Conservation (phyloP, 2,113 vertebrate genomes). For the Megaptera novaeangliae region DNA sequence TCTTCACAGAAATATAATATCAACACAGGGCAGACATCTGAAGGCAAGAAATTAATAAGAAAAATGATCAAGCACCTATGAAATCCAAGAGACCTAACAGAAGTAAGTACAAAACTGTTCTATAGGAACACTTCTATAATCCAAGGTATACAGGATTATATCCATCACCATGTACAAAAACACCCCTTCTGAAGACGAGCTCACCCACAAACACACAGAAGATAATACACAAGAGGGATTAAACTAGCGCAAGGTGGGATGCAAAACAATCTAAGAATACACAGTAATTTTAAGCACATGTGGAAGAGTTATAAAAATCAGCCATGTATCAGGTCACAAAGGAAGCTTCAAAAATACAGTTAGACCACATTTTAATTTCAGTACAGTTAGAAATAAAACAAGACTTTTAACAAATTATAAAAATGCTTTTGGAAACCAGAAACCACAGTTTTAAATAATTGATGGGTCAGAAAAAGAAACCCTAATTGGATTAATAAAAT, state of each 20-base stretch:
- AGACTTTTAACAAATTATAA: constrained; percentile 12
- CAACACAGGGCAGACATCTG: background rate
- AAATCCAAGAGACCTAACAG: background rate
- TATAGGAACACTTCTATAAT: background rate
- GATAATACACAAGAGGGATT: background rate
- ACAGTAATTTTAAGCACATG: background rate
- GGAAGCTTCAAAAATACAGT: constrained; percentile 16
- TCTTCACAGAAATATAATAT: background rate
- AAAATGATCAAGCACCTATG: background rate
- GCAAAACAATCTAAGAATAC: background rate
- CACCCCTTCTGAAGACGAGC: background rate
- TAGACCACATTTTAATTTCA: constrained; percentile 22
- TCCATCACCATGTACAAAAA: background rate
- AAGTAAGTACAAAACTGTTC: background rate
- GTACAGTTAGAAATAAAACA: background rate
- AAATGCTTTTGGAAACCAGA: constrained; percentile 40
- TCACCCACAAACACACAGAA: background rate
- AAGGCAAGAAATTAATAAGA: background rate
- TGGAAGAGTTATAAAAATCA: constrained; percentile 23
- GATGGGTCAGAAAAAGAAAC: constrained; percentile 15
- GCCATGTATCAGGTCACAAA: background rate
- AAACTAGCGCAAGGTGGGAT: background rate
- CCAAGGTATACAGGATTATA: background rate
- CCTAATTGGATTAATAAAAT: constrained; percentile 50
- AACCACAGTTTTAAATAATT: constrained; percentile 47